These are phyloP conservation scores for Adelosebastes latens DNA, from an alignment of 2,797 vertebrate genomes.

Conservation along the genomic window DNA sequence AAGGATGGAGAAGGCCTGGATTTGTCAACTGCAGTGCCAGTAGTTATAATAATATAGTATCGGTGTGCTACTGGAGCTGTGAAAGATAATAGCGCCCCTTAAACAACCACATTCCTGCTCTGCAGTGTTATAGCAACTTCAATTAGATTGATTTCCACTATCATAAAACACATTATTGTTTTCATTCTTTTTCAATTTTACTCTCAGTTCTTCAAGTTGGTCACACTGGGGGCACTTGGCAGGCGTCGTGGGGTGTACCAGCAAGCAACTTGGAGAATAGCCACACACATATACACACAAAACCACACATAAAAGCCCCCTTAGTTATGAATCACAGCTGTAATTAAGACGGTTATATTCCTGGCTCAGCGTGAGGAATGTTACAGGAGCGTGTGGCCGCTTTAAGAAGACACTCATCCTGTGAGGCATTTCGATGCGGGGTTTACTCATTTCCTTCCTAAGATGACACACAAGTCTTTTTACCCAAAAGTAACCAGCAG, in stretches of 20 bases:
- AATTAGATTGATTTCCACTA: slow-evolving; percentile 42
- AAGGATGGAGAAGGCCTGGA: slow-evolving; percentile 25
- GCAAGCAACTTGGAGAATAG: slow-evolving; percentile 27
- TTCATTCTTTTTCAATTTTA: slow-evolving; percentile 20
- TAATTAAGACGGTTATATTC: slow-evolving; percentile 68
- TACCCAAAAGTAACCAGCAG: background rate
- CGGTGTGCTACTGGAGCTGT: slow-evolving; percentile 38
- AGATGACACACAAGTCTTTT: slow-evolving; percentile 42
- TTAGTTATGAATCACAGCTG: slow-evolving; percentile 69
- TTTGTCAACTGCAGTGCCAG: slow-evolving; percentile 40
- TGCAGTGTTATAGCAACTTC: slow-evolving; percentile 23
- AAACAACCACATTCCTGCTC: slow-evolving; percentile 49
- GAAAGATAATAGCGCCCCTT: slow-evolving; percentile 43
- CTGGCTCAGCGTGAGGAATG: slow-evolving; percentile 62
- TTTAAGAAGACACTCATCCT: slow-evolving; percentile 46
- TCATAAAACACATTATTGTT: slow-evolving; percentile 43
- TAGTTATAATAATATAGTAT: slow-evolving; percentile 54
- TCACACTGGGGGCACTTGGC: slow-evolving; percentile 19
- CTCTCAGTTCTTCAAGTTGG: slow-evolving; percentile 6
- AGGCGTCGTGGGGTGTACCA: background rate
- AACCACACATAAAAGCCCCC: slow-evolving; percentile 41
- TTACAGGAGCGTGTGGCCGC: slow-evolving; percentile 39
- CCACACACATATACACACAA: slow-evolving; percentile 26
- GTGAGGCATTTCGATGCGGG: slow-evolving; percentile 39
- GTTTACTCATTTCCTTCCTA: slow-evolving; percentile 58